Evolutionary conservation across 2,888 invertebrate species (phyloP).

Genomic region (Tiliacea aurago): DNA sequence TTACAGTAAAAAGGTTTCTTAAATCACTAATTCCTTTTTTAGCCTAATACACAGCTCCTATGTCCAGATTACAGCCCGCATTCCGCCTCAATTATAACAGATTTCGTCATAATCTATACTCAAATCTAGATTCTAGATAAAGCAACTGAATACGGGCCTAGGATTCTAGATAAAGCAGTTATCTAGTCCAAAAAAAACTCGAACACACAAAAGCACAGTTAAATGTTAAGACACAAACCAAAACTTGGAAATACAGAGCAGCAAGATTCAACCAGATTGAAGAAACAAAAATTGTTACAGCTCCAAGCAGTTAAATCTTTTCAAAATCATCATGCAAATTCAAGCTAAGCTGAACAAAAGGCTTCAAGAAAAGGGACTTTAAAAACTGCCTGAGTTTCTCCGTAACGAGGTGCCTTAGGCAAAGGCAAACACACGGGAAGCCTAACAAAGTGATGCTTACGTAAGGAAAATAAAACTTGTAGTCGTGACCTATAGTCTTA

Average conservation of each 20-base stretch:
- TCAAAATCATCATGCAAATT: slow-evolving; percentile 19
- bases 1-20: not conserved
- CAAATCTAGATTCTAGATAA: not conserved
- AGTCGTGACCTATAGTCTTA: slow-evolving; percentile 60
- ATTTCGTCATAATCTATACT: not conserved
- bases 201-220: not conserved
- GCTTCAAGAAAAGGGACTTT: slow-evolving; percentile 9
- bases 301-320: slow-evolving; percentile 11
- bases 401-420: slow-evolving; percentile 56
- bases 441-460: slow-evolving; percentile 66
- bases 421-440: slow-evolving; percentile 56
- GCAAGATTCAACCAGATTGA: not conserved
- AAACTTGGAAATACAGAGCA: not conserved
- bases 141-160: not conserved
- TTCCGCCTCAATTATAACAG: not conserved
- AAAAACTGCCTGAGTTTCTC: slow-evolving; percentile 31
- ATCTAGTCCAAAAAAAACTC: not conserved
- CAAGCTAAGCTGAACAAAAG: slow-evolving; percentile 44
- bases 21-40: not conserved
- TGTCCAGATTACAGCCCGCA: slow-evolving; percentile 1
- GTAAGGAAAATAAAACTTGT: slow-evolving; percentile 56
- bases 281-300: not conserved
- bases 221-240: not conserved
- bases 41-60: not conserved
- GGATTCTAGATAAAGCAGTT: not conserved